A percentile compares a stretch with the other conserved stretches of the same genome.
Evolutionary conservation across 2,113 vertebrate species (phyloP).

Genomic region (Ochotona curzoniae): DNA sequence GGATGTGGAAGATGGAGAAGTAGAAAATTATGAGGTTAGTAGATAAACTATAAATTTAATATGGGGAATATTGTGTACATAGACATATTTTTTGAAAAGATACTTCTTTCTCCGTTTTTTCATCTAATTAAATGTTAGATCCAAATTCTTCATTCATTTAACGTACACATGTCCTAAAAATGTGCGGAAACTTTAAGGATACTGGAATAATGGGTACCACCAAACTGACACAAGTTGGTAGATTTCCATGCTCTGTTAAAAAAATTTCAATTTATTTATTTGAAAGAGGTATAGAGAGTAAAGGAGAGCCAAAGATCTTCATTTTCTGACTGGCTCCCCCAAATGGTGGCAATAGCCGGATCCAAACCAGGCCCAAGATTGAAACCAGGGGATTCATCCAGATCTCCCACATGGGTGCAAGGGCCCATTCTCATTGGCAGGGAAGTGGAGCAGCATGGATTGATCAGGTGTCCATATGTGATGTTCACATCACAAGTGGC

Average conservation of each 20-base stretch:
- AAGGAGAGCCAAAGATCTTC: no score
- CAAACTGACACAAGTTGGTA: background rate
- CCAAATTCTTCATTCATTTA: conserved; percentile 20
- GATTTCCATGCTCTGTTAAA: background rate
- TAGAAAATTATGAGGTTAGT: conserved; percentile 98
- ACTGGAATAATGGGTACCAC: background rate
- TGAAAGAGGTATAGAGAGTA: no score
- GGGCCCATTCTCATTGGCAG: no score
- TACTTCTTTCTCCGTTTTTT: background rate
- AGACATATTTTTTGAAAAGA: background rate
- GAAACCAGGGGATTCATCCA: no score
- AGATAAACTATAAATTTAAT: conserved; percentile 63
- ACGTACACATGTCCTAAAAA: background rate
- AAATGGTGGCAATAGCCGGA: no score
- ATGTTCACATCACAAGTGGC: no score
- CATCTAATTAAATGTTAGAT: conserved; percentile 28
- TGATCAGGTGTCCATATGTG: no score
- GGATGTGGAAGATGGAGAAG: conserved; percentile 98
- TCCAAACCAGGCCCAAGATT: no score
- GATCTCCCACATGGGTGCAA: no score
- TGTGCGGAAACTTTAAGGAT: background rate
- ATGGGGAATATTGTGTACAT: conserved; percentile 9
- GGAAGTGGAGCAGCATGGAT: no score
- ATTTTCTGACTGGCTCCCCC: no score
- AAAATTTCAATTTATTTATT: no score